Percentiles rank a stretch among this genome's conserved stretches.
Conservation (phyloP, 1,140 invertebrate species). For the Diabrotica undecimpunctata region DNA sequence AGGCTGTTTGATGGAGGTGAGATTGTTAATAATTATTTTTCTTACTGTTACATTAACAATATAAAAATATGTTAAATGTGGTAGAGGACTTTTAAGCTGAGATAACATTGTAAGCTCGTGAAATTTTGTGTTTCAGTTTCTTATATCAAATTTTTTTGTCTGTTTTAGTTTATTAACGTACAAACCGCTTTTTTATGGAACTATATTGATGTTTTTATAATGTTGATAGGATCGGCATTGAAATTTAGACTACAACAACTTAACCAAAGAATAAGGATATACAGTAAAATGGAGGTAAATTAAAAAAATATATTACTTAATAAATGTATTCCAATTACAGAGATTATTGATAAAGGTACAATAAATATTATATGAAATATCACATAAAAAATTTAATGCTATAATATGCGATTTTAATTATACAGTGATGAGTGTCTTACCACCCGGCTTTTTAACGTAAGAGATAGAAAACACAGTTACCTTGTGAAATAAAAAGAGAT, state of each 20-base stretch:
- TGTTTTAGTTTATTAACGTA: slow-evolving; percentile 51
- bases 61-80: neutral
- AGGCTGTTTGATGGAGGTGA: slow-evolving; percentile 13
- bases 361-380: too few relatives aligned
- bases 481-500: too few relatives aligned
- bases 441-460: too few relatives aligned
- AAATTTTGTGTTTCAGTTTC: too few relatives aligned
- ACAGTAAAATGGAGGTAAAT: neutral
- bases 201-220: slow-evolving; percentile 61
- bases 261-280: neutral
- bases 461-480: too few relatives aligned
- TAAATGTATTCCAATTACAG: too few relatives aligned
- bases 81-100: neutral
- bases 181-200: slow-evolving; percentile 63
- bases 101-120: too few relatives aligned
- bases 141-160: neutral
- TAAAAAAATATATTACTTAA: too few relatives aligned
- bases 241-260: slow-evolving; percentile 8
- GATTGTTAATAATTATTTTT: neutral
- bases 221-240: slow-evolving; percentile 51
- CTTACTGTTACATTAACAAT: neutral
- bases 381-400: too few relatives aligned
- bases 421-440: too few relatives aligned
- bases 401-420: too few relatives aligned
- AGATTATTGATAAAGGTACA: too few relatives aligned